A percentile compares a stretch with the other conserved stretches of the same genome.
Conservation (phyloP, 2,888 invertebrate genomes). For the Latheticus oryzae region DNA sequence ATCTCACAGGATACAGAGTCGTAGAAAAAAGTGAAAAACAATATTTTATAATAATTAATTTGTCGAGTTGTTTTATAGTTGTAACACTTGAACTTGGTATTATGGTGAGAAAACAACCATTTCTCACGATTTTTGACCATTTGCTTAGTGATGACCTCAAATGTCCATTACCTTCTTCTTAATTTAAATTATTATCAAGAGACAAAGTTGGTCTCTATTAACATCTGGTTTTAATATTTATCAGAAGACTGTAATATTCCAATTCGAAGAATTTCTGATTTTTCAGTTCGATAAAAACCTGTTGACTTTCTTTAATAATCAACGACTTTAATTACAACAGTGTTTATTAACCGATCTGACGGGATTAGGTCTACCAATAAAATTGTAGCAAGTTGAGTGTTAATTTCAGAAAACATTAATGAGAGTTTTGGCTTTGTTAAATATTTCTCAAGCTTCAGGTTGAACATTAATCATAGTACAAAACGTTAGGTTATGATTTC, state of each 20-base stretch:
- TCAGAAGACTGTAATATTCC: slow-evolving; percentile 17
- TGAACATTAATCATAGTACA: too few relatives aligned
- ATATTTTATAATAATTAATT: slow-evolving; percentile 7
- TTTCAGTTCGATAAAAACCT: slow-evolving; percentile 22
- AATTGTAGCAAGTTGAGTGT: too few relatives aligned
- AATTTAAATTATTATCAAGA: slow-evolving; percentile 1
- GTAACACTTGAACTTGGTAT: slow-evolving; percentile 18
- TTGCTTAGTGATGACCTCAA: slow-evolving; percentile 16
- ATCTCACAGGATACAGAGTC: too few relatives aligned
- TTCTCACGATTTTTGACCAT: slow-evolving; percentile 34
- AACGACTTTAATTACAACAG: slow-evolving; percentile 19
- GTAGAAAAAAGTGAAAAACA: slow-evolving; percentile 31
- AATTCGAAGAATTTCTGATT: slow-evolving; percentile 25
- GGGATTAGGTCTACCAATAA: too few relatives aligned
- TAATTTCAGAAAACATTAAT: too few relatives aligned
- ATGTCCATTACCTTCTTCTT: background rate
- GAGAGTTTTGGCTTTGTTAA: slow-evolving; percentile 3
- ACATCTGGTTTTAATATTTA: slow-evolving; percentile 19
- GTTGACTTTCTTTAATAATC: slow-evolving; percentile 24
- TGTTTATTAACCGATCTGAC: slow-evolving; percentile 21
- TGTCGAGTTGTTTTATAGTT: slow-evolving; percentile 12
- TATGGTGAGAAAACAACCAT: slow-evolving; percentile 11
- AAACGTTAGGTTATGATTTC: too few relatives aligned
- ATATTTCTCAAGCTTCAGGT: too few relatives aligned
- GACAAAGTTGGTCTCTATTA: slow-evolving; percentile 1